Evolutionary conservation across 2,113 vertebrate species (phyloP).

Genomic region (Bombycilla garrulus): DNA sequence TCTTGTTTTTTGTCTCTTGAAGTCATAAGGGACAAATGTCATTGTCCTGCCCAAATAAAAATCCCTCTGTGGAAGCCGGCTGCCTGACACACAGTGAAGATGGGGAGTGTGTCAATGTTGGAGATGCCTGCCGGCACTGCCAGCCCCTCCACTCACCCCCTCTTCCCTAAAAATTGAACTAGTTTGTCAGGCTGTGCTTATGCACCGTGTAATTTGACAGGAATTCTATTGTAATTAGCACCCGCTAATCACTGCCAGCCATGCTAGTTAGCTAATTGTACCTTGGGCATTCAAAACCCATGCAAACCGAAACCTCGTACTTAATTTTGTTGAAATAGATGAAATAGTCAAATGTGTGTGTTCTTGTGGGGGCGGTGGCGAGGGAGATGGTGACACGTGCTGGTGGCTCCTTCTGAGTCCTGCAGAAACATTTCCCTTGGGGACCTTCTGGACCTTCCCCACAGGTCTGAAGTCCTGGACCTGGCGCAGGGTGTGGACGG

Average conservation of each 20-base stretch:
- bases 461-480: not conserved
- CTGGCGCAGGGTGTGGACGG: not conserved
- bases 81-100: accelerated
- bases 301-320: not conserved
- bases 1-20: accelerated
- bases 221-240: conserved; percentile 50
- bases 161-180: not conserved
- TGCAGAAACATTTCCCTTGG: not conserved
- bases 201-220: conserved; percentile 37
- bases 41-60: not conserved
- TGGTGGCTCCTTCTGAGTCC: not conserved
- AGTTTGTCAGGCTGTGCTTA: not conserved
- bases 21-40: not conserved
- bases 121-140: not conserved
- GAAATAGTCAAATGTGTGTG: not conserved
- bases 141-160: not conserved
- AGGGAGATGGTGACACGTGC: accelerated
- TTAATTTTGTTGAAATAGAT: not conserved
- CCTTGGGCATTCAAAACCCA: not conserved
- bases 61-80: not conserved
- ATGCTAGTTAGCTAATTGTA: conserved; percentile 20
- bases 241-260: conserved; percentile 23
- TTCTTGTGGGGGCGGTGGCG: not conserved
- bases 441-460: not conserved
- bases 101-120: accelerated